phyloP scores from a whole-genome alignment of 2,888 invertebrate species.

The Dynastes maya region DNA sequence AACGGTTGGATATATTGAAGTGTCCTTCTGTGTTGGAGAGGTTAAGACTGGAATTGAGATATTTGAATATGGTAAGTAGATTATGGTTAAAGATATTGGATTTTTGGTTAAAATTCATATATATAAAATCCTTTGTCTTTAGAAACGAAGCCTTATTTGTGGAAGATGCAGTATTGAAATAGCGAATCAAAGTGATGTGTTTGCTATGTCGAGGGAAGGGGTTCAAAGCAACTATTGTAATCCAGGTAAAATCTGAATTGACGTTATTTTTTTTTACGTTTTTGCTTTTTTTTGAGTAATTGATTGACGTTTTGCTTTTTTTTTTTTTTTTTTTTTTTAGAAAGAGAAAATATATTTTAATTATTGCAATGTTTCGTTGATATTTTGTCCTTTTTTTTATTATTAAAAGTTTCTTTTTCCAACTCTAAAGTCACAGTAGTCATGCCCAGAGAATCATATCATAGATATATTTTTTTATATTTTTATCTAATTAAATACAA shows the following conservation, averaged over 20 bases:
- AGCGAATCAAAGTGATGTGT: conserved; percentile 79
- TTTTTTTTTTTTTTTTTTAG: too few relatives aligned
- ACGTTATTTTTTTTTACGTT: neutral
- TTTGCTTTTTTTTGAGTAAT: too few relatives aligned
- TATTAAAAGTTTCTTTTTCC: too few relatives aligned
- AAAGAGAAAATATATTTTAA: too few relatives aligned
- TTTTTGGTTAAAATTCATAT: neutral
- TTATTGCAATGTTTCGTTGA: too few relatives aligned
- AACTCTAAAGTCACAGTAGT: too few relatives aligned
- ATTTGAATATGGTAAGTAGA: conserved; percentile 69
- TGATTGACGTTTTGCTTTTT: too few relatives aligned
- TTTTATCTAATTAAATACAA: too few relatives aligned
- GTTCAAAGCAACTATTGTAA: conserved; percentile 88
- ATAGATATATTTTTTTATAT: too few relatives aligned
- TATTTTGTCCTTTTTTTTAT: too few relatives aligned
- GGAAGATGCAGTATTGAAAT: conserved; percentile 74
- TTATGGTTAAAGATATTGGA: conserved; percentile 3
- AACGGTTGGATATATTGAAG: conserved; percentile 77
- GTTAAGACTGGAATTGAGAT: conserved; percentile 74
- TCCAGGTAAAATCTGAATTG: conserved; percentile 70
- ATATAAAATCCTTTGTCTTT: neutral
- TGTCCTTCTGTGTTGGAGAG: conserved; percentile 81
- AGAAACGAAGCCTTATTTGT: conserved; percentile 76
- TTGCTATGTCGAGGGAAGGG: conserved; percentile 87
- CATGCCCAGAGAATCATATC: too few relatives aligned